Evolutionary conservation across 37 sponge, comb jelly and placozoan genomes (phyloP).

Genomic region (Halichondria panicea): DNA sequence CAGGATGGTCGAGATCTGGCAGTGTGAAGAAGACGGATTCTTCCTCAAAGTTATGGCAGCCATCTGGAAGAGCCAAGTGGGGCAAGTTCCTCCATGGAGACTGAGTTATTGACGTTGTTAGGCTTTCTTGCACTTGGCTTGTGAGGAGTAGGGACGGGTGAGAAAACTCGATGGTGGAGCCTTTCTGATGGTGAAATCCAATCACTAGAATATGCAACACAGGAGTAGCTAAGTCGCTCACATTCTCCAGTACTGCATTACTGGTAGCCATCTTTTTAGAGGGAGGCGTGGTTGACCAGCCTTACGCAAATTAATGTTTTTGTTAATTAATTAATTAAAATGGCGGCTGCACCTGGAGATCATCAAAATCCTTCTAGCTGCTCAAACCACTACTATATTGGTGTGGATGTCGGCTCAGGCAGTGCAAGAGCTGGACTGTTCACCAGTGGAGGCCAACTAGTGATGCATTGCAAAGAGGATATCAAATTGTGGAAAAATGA

Average conservation of each 20-base stretch:
- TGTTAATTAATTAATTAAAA: too few relatives aligned
- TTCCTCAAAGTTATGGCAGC: slow-evolving; percentile 69
- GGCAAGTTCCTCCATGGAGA: slow-evolving; percentile 48
- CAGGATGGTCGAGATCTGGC: background rate
- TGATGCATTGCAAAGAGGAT: background rate
- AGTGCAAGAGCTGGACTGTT: slow-evolving; percentile 78
- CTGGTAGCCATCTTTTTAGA: background rate
- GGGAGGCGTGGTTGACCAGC: background rate
- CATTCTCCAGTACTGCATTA: background rate
- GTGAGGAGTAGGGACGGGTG: slow-evolving; percentile 71
- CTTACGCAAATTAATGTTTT: too few relatives aligned
- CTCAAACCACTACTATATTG: slow-evolving; percentile 35
- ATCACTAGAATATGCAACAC: slow-evolving; percentile 58
- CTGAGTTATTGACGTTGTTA: too few relatives aligned
- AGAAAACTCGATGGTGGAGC: slow-evolving; percentile 60
- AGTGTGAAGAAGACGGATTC: slow-evolving; percentile 69
- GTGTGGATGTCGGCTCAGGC: slow-evolving; percentile 88
- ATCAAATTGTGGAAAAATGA: slow-evolving; percentile 44
- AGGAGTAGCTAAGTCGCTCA: background rate
- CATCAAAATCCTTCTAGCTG: background rate
- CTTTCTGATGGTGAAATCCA: slow-evolving; percentile 80
- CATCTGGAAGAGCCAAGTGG: slow-evolving; percentile 75
- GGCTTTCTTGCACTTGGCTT: too few relatives aligned
- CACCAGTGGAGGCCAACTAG: slow-evolving; percentile 24
- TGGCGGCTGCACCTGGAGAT: too few relatives aligned